Conservation (phyloP, 2,888 invertebrate genomes). For the Pristionchus entomophagus region DNA sequence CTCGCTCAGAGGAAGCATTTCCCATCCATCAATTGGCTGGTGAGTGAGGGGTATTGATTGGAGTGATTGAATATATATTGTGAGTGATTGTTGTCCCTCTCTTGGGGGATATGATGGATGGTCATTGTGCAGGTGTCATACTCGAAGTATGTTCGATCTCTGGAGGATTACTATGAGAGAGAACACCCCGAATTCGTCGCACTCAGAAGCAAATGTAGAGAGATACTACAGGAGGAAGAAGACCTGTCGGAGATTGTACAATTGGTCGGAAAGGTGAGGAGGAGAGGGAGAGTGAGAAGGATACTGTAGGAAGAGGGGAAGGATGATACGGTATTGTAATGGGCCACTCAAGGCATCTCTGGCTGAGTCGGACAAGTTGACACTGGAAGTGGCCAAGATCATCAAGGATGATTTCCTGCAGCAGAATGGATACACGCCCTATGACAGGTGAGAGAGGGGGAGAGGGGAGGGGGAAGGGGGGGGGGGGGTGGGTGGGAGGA, state of each 20-base stretch:
- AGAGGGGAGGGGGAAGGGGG: too few species aligned
- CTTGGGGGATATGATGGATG: neutral
- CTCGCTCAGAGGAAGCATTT: slow-evolving; percentile 93
- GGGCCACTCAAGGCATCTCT: slow-evolving; percentile 84
- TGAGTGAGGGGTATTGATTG: too few species aligned
- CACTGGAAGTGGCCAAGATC: slow-evolving; percentile 90
- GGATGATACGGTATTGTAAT: slow-evolving; percentile 90
- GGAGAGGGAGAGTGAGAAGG: slow-evolving; percentile 83
- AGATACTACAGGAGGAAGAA: slow-evolving; percentile 93
- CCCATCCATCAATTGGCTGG: slow-evolving; percentile 98
- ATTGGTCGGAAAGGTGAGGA: slow-evolving; percentile 96
- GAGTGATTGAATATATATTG: neutral
- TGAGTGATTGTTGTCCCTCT: neutral
- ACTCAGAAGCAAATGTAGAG: slow-evolving; percentile 90
- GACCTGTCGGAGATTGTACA: slow-evolving; percentile 99
- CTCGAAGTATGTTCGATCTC: slow-evolving; percentile 94
- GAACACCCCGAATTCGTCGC: slow-evolving; percentile 96
- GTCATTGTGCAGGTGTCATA: slow-evolving; percentile 18
- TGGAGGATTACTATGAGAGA: slow-evolving; percentile 99
- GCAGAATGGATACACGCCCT: slow-evolving; percentile 89
- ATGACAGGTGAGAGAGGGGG: slow-evolving; percentile 13
- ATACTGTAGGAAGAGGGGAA: slow-evolving; percentile 80
- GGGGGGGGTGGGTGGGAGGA: too few species aligned
- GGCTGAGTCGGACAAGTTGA: slow-evolving; percentile 98
- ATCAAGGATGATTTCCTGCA: slow-evolving; percentile 96